A percentile compares a stretch with the other conserved stretches of the same genome.
Evolutionary conservation across 2,797 vertebrate species (phyloP).

Genomic region (Fistularia commersonii): DNA sequence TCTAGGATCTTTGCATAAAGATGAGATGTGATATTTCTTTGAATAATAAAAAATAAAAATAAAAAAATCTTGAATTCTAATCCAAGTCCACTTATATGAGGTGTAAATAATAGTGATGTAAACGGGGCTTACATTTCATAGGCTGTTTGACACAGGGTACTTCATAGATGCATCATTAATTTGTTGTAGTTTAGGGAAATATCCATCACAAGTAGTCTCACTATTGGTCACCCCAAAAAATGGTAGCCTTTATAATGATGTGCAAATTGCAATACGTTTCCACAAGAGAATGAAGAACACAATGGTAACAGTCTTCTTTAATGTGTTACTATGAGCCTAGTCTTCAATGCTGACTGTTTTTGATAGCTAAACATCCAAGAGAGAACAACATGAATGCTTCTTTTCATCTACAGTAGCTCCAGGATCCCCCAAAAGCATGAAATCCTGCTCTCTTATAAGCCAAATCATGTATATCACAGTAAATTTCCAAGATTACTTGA

Average conservation of each 20-base stretch:
- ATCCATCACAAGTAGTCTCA: constrained; percentile 32
- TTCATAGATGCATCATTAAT: no score
- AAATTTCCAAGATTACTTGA: constrained; percentile 6
- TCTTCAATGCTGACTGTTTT: not conserved
- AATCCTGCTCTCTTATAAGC: not conserved
- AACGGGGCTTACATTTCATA: no score
- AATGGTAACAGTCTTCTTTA: constrained; percentile 2
- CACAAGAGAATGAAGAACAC: constrained; percentile 5
- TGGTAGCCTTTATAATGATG: constrained; percentile 14
- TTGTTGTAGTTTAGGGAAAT: constrained; percentile 21
- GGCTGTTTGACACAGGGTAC: no score
- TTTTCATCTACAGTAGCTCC: constrained; percentile 5
- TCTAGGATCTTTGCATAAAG: no score
- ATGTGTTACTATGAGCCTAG: not conserved
- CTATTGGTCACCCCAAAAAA: constrained; percentile 26
- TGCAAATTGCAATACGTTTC: no score
- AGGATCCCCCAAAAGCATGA: not conserved
- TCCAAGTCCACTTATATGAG: no score
- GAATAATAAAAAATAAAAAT: no score
- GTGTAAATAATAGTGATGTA: no score
- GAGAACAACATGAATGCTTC: constrained; percentile 5
- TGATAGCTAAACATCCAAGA: constrained; percentile 9
- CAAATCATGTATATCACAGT: constrained; percentile 13
- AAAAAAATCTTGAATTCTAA: no score
- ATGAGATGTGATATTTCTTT: no score